Conservation (phyloP, 2,113 vertebrate species). For the Chiloscyllium plagiosum region DNA sequence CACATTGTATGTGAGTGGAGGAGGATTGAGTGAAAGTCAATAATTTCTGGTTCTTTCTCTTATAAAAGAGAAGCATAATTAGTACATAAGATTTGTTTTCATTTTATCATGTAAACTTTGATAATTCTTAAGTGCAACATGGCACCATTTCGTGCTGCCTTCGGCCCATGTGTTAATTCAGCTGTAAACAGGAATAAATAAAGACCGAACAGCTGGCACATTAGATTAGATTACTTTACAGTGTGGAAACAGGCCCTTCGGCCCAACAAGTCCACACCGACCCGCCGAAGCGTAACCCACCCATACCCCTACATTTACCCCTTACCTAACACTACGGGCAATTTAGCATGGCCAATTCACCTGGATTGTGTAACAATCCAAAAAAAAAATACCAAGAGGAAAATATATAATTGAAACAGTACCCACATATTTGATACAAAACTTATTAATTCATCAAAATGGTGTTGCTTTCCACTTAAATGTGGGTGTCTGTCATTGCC, state of each 20-base stretch:
- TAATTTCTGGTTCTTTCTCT: neutral
- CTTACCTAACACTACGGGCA: no score
- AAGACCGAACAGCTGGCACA: neutral
- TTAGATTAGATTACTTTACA: no score
- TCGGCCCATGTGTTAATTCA: neutral
- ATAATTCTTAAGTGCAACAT: neutral
- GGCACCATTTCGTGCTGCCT: neutral
- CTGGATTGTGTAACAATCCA: neutral
- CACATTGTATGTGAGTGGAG: neutral
- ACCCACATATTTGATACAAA: neutral
- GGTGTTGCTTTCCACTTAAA: neutral
- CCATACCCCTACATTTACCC: no score
- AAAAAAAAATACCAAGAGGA: neutral
- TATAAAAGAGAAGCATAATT: neutral
- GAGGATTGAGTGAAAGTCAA: neutral
- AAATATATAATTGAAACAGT: neutral
- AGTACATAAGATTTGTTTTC: neutral
- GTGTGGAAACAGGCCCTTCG: no score
- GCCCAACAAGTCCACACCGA: no score
- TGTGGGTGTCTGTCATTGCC: neutral
- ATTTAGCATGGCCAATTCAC: no score
- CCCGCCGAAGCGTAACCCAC: no score
- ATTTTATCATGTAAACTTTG: neutral
- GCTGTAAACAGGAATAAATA: neutral
- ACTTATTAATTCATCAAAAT: neutral